Evolutionary conservation across 2,113 vertebrate species (phyloP), one percentile per base, ranked within the genome.

Genomic region (Zapus hudsonius): DNA sequence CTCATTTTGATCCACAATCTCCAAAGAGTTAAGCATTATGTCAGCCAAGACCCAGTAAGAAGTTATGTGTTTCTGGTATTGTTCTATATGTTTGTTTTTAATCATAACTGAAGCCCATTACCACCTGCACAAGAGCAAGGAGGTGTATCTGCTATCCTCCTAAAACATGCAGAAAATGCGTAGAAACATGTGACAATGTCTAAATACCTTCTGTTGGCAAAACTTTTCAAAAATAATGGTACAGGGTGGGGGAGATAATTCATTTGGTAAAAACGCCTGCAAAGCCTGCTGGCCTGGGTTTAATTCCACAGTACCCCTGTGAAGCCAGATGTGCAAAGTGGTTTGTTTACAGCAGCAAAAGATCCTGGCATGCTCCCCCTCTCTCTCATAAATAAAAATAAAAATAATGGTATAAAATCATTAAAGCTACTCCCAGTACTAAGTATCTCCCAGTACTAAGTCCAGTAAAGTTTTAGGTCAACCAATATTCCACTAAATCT

Each of bases 371-470:
- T 52, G 52, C 52, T 12, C 52, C 52, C 52, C 16, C 12, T 52
- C 52, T 52, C 52, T 52, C 52, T 52, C 52, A 52, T 12, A 52
- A 52, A 52, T 52, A 52, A 52, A 52, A 52, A 52, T 52, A 83
- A n/a, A 93, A 93, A 89, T 44, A 96, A 96, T 85, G 66, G 69
- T 82, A 83, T 72, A 93, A 96, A 97, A 93, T 93, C 91, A 97
- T 89, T 91, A 94, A 29, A 19, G 94, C 52, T 87, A 86, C 90
- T 90, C 96, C 93, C 72, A 94, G 98, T 98, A 97, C 98, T 97
- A 98, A 97, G 97, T 97, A 97, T 97, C 94, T 98, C 97, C 98
- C 98, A 97, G 95, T 96, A 97, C 97, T 98, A 97, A 98, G 97
- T 98, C 97, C 97, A 97, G 97, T 97, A 97, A 96, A 97, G 95